These are phyloP conservation scores for Lampropteryx suffumata DNA, from an alignment of 2,888 invertebrate species.

Conservation along the genomic window DNA sequence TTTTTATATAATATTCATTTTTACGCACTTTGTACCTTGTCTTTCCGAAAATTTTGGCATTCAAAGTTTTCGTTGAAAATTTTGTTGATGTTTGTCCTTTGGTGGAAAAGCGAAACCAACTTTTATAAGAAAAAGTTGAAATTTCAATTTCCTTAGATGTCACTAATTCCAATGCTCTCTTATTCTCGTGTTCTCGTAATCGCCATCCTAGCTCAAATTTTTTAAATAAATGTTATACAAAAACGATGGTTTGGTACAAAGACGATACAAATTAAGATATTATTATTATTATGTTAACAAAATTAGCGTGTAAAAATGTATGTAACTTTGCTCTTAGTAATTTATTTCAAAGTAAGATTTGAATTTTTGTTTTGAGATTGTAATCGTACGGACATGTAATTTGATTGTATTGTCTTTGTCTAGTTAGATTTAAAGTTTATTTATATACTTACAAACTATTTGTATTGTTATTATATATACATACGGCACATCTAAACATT, in stretches of 20 bases:
- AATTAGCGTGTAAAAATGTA: slow-evolving; percentile 56
- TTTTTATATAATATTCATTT: neutral
- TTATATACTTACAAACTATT: slow-evolving; percentile 40
- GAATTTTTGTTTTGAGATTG: slow-evolving; percentile 71
- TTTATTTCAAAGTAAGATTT: slow-evolving; percentile 73
- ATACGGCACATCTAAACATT: slow-evolving; percentile 31
- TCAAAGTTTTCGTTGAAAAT: slow-evolving; percentile 72
- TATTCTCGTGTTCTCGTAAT: slow-evolving; percentile 47
- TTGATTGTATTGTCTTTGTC: slow-evolving; percentile 48
- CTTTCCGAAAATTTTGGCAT: slow-evolving; percentile 46
- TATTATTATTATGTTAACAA: slow-evolving; percentile 73
- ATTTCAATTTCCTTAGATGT: slow-evolving; percentile 55
- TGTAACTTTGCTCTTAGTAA: slow-evolving; percentile 60
- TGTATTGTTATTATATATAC: slow-evolving; percentile 36
- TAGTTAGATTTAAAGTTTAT: slow-evolving; percentile 58
- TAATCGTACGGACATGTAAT: slow-evolving; percentile 63
- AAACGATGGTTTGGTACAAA: slow-evolving; percentile 77
- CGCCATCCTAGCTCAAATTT: slow-evolving; percentile 56
- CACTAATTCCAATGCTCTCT: slow-evolving; percentile 56
- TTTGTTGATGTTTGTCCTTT: slow-evolving; percentile 61
- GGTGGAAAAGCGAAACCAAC: slow-evolving; percentile 57
- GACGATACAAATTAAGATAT: slow-evolving; percentile 78
- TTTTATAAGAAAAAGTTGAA: slow-evolving; percentile 70
- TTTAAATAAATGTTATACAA: slow-evolving; percentile 47
- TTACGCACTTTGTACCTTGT: slow-evolving; percentile 8